Evolutionary conservation across 2,888 invertebrate genomes (phyloP).

Genomic region (Amiota mariae): DNA sequence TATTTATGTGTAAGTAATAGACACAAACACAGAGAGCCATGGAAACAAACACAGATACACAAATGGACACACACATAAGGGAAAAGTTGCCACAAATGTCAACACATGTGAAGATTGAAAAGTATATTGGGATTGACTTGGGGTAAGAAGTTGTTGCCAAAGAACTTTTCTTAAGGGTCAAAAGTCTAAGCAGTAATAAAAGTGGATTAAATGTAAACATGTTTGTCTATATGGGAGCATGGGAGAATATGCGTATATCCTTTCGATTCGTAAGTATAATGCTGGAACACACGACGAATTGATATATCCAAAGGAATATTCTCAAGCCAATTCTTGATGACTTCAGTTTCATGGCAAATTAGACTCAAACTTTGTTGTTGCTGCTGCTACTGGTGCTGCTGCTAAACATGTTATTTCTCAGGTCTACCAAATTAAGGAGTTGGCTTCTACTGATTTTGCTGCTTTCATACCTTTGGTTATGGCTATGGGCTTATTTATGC

Average conservation of each 20-base stretch:
- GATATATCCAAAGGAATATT: conserved; percentile 1
- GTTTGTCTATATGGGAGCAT: conserved; percentile 18
- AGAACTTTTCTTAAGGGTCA: conserved; percentile 5
- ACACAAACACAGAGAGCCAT: background rate
- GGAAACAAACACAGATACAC: too few relatives aligned
- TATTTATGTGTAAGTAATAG: conserved; percentile 13
- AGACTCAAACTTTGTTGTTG: conserved; percentile 2
- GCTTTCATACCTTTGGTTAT: background rate
- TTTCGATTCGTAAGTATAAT: background rate
- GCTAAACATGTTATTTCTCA: background rate
- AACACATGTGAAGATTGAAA: background rate
- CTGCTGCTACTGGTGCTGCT: background rate
- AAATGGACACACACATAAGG: background rate
- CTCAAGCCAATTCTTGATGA: conserved; percentile 27
- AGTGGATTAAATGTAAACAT: conserved; percentile 63
- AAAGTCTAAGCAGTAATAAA: conserved; percentile 50
- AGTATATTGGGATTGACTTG: background rate
- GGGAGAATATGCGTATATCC: background rate
- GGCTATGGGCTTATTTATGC: conserved; percentile 13
- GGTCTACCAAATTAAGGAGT: conserved; percentile 4
- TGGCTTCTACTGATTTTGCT: conserved; percentile 2
- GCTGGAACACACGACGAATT: background rate
- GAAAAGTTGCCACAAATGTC: conserved; percentile 8
- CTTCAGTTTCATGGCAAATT: conserved; percentile 27
- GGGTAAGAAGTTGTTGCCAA: background rate